phyloP scores from a whole-genome alignment of 2,888 invertebrate species.

The Alloscopus bannaensis region DNA sequence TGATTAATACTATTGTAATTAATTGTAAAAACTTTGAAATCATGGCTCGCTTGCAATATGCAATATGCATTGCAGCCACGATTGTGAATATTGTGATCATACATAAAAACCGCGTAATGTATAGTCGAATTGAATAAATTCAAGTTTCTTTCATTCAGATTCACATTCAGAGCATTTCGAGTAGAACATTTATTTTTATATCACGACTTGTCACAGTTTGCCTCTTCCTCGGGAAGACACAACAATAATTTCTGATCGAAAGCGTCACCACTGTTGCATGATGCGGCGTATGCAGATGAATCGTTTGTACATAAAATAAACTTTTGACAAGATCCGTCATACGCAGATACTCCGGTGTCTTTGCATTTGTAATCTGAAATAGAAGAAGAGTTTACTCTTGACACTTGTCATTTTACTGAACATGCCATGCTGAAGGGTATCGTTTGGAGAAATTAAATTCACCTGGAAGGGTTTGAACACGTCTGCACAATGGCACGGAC shows the following conservation, averaged over 20 bases:
- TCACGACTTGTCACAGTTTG: constrained; percentile 4
- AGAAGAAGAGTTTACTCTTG: neutral
- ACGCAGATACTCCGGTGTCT: constrained; percentile 26
- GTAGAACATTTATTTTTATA: too few species aligned
- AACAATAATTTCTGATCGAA: constrained; percentile 38
- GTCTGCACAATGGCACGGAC: constrained; percentile 41
- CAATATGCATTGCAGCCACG: too few species aligned
- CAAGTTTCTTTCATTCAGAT: too few species aligned
- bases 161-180: too few species aligned
- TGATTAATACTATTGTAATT: too few species aligned
- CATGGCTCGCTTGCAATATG: too few species aligned
- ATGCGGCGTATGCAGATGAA: constrained; percentile 24
- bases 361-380: constrained; percentile 37
- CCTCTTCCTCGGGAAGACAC: constrained; percentile 48
- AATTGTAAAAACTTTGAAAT: too few species aligned
- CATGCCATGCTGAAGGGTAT: too few species aligned
- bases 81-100: too few species aligned
- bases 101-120: too few species aligned
- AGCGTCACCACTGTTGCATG: constrained; percentile 48
- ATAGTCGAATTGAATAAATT: too few species aligned
- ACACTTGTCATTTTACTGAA: neutral
- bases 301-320: constrained; percentile 51
- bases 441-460: neutral
- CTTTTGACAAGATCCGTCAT: constrained; percentile 32
- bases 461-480: constrained; percentile 37